These are phyloP conservation scores for Ceriagrion tenellum DNA, from an alignment of 2,888 invertebrate genomes.

Conservation along the genomic window DNA sequence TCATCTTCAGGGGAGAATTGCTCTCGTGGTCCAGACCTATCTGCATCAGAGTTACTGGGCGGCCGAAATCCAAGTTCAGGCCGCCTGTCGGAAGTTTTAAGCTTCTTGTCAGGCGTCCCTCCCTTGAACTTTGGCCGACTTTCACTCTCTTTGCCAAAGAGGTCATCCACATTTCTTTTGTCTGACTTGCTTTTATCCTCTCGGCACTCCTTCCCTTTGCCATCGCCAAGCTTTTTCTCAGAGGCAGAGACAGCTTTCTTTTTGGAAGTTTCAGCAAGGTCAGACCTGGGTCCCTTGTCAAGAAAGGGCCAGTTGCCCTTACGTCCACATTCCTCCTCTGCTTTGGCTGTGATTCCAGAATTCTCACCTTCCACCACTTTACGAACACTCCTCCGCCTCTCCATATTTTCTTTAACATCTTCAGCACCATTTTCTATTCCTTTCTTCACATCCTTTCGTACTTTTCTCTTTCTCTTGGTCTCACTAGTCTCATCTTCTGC, in stretches of 20 bases:
- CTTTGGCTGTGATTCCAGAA: conserved; percentile 69
- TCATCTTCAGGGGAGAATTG: conserved; percentile 74
- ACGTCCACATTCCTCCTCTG: conserved; percentile 64
- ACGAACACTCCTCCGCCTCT: conserved; percentile 60
- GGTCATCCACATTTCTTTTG: conserved; percentile 74
- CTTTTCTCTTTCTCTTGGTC: conserved; percentile 48
- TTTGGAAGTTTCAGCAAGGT: conserved; percentile 55
- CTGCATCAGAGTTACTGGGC: conserved; percentile 79
- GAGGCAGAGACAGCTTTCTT: conserved; percentile 76
- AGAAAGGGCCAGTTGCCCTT: conserved; percentile 87
- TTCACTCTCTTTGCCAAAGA: conserved; percentile 54
- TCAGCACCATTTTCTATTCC: conserved; percentile 35
- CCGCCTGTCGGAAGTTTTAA: conserved; percentile 91
- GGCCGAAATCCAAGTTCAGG: conserved; percentile 86
- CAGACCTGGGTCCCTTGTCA: conserved; percentile 86
- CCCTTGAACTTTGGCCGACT: conserved; percentile 78
- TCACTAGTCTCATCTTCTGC: conserved; percentile 39
- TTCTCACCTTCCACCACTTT: conserved; percentile 71
- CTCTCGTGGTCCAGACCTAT: conserved; percentile 86
- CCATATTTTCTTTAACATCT: conserved; percentile 45
- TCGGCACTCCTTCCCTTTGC: conserved; percentile 73
- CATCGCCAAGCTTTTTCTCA: conserved; percentile 76
- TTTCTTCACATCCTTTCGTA: conserved; percentile 42
- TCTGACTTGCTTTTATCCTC: conserved; percentile 81
- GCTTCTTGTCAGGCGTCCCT: conserved; percentile 88